A percentile compares a stretch with the other conserved stretches of the same genome.
Evolutionary conservation across 2,113 vertebrate genomes (phyloP).

Genomic region (Periophthalmus modestus): DNA sequence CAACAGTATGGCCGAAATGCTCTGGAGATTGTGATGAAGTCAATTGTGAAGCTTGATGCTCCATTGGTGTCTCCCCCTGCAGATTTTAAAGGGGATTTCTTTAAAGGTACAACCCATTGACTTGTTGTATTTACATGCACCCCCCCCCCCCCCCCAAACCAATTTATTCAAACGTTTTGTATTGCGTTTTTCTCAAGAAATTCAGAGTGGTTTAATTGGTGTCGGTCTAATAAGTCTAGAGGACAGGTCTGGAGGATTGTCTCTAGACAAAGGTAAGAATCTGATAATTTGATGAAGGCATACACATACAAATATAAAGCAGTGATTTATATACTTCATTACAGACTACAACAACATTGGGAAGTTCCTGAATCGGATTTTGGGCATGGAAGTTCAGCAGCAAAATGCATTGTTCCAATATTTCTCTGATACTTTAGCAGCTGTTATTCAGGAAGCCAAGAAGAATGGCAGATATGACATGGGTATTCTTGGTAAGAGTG

Average conservation of each 20-base stretch:
- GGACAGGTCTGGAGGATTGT: conserved; percentile 88
- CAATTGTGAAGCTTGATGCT: conserved; percentile 93
- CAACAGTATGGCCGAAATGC: conserved; percentile 95
- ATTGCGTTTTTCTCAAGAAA: conserved; percentile 77
- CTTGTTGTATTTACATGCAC: neutral
- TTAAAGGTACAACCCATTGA: conserved; percentile 84
- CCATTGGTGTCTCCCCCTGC: conserved; percentile 91
- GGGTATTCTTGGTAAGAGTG: conserved; percentile 91
- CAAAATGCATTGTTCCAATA: conserved; percentile 98
- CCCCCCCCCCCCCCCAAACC: neutral
- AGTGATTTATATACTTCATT: neutral
- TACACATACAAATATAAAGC: neutral
- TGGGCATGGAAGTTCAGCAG: conserved; percentile 98
- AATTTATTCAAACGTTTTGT: neutral
- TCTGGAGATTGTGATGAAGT: conserved; percentile 98
- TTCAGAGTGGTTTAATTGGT: conserved; percentile 91
- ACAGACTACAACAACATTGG: conserved; percentile 99
- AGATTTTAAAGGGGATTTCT: conserved; percentile 95
- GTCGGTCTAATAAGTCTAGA: conserved; percentile 95
- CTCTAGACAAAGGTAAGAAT: conserved; percentile 91
- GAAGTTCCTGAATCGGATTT: conserved; percentile 95
- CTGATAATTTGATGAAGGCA: neutral
- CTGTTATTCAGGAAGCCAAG: conserved; percentile 96
- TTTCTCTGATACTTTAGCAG: conserved; percentile 92
- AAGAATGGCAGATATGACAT: conserved; percentile 97